These are phyloP conservation scores for Equus quagga DNA, from an alignment of 2,113 vertebrate species.

Conservation along the genomic window DNA sequence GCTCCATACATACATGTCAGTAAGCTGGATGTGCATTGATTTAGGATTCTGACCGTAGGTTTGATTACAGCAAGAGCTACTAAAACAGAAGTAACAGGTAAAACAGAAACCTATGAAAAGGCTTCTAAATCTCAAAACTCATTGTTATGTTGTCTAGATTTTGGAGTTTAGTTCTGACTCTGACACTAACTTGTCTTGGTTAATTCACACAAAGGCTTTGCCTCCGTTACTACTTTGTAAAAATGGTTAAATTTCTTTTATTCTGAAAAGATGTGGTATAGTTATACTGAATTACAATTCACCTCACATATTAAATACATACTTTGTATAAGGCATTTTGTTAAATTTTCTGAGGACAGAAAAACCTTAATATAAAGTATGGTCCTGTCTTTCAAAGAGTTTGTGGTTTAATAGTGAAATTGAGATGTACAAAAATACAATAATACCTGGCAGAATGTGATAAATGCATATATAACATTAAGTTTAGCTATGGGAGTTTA, in stretches of 20 bases:
- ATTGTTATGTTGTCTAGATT: neutral
- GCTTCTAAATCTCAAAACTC: neutral
- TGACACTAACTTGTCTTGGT: neutral
- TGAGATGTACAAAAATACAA: neutral
- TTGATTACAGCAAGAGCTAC: conserved; percentile 29
- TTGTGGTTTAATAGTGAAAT: conserved; percentile 1
- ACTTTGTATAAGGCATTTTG: conserved; percentile 1
- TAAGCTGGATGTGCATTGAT: neutral
- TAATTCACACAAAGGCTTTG: neutral
- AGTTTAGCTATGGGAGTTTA: conserved; percentile 10
- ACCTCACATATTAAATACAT: neutral
- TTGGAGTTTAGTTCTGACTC: neutral
- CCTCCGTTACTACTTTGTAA: conserved; percentile 17
- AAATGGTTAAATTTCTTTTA: conserved; percentile 19
- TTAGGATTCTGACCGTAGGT: neutral
- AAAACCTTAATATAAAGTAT: neutral
- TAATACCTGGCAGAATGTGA: neutral
- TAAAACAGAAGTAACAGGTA: neutral
- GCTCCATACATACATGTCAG: neutral
- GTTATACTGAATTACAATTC: conserved; percentile 45
- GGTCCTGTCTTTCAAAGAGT: neutral
- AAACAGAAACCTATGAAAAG: conserved; percentile 23
- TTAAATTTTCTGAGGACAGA: conserved; percentile 35
- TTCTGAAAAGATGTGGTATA: conserved; percentile 14
- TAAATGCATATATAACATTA: conserved; percentile 16